Base-by-base conservation (phyloP, 2,888 invertebrate species). In the Cacoxenus indagator region DNA sequence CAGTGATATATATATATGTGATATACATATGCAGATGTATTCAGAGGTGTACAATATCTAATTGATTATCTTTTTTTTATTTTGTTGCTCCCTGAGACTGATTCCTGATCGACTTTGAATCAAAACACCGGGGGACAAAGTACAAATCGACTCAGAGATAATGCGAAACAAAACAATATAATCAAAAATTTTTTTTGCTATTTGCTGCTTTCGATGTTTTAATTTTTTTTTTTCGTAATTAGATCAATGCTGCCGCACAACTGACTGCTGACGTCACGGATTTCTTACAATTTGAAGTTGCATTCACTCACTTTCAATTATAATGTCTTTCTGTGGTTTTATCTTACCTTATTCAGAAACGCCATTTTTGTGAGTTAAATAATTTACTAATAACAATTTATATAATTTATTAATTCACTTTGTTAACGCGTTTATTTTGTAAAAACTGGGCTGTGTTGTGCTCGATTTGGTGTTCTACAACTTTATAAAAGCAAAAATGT, bases 271-370 rank as follows among this genome's bases (percentile, higher is more conserved):
- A 69, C 70, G 75, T 78, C 75, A 73, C 67, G 45, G 29, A 14
- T 9, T 37, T 11, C 9, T 22, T 14, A 4, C 9, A n/a, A 51
- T 14, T 54, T 64, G 69, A 54, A 64, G 67, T 67, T 70, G 55
- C 14, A 57, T 9, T 37, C 19, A n/a, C 19, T 43, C 37, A 6
- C 26, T 43, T 11, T 8, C 37, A 48, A 45, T 27, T 54, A 22
- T 54, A 19, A 19, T 19, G 8, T 6, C 29, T 37, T 37, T 11
- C 43, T 61, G 19, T 22, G 8, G 45, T 14, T 45, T 11, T 19
- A 57, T 9, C 77, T 73, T 73, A 82, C 84, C 81, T 84, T 84
- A 70, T 84, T 84, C 46, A 84, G 73, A 73, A 84, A 84, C 62
- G 84, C 83, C 84, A 84, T 75, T 29, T 71, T 73, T 55, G 22